Base-by-base conservation (phyloP, 2,888 invertebrate species). In the Drosophila subquinaria region DNA sequence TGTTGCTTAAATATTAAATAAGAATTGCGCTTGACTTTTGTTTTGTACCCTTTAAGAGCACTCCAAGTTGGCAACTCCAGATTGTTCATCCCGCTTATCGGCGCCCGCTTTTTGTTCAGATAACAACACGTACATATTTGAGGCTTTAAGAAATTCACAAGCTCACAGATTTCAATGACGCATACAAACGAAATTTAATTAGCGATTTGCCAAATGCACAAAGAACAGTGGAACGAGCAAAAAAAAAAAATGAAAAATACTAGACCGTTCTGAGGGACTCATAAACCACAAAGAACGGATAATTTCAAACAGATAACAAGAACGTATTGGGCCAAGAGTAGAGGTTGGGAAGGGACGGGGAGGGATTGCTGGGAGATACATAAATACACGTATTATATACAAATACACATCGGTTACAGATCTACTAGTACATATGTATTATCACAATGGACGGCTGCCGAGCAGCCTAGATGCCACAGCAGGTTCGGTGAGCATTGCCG, bases 391-490 rank as follows among this genome's bases (percentile, higher is more conserved):
- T 62, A 76, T 62, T 79, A 82, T 80, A 80, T 80, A 80, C 77
- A 81, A 71, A 82, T 69, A 73, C 76, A 85, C 79, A 76, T 78
- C 56, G 70, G 62, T 65, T 86, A 69, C 50, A 78, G 63, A 69
- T 76, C 69, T 81, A 87, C 70, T 81, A 87, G 66, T 82, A 77
- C 55, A 75, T 81, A 77, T 69, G 68, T 74, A 77, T 76, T 89
- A 84, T 84, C 84, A 84, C 84, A 84, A 89, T 81, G 66, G 69
- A 63, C 69, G 84, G 75, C 73, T 78, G 75, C 33, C 40, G 6
- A 27, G 70, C 55, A 73, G 68, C 62, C 78, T 81, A 84, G 56
- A 85, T 89, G 70, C 89, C 88, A 51, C 84, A 84, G 64, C 84
- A 84, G 68, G 84, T 88, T 17, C 89, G 85, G 27, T 84, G 72